phyloP scores from a whole-genome alignment of 2,797 vertebrate genomes.

The Manis pentadactyla region DNA sequence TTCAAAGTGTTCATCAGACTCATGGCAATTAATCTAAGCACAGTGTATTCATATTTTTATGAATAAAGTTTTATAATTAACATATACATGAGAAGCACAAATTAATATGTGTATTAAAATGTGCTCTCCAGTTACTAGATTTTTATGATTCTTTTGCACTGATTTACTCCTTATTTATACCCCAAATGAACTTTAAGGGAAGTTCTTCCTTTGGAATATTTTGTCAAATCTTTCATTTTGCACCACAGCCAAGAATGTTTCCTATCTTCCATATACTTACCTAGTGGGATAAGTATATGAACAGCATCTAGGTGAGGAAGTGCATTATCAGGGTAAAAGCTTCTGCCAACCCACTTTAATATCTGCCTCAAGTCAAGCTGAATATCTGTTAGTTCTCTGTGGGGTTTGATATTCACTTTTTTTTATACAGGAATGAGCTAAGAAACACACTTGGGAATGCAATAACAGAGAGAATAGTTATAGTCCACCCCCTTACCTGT shows the following conservation, averaged over 20 bases:
- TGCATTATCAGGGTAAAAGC: no score
- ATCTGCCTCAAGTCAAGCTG: background rate
- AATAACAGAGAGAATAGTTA: background rate
- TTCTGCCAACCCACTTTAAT: background rate
- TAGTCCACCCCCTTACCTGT: background rate
- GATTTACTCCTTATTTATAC: conserved; percentile 69
- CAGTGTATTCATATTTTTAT: background rate
- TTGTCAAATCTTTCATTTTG: conserved; percentile 86
- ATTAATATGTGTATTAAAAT: background rate
- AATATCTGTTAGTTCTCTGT: background rate
- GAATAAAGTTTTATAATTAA: background rate
- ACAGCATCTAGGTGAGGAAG: background rate
- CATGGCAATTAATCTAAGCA: background rate
- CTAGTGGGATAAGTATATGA: background rate
- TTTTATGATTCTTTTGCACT: background rate
- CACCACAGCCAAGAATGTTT: conserved; percentile 85
- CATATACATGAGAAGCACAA: background rate
- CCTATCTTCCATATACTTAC: conserved; percentile 84
- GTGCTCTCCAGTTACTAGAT: background rate
- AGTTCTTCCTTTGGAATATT: conserved; percentile 85
- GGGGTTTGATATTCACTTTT: background rate
- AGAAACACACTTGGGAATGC: background rate
- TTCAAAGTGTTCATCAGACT: background rate
- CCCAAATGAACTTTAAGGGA: conserved; percentile 85
- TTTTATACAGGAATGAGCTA: background rate